A percentile compares a stretch with the other conserved stretches of the same genome.
phyloP scores from a whole-genome alignment of 2,797 vertebrate genomes.

The Steatocranus sp. region DNA sequence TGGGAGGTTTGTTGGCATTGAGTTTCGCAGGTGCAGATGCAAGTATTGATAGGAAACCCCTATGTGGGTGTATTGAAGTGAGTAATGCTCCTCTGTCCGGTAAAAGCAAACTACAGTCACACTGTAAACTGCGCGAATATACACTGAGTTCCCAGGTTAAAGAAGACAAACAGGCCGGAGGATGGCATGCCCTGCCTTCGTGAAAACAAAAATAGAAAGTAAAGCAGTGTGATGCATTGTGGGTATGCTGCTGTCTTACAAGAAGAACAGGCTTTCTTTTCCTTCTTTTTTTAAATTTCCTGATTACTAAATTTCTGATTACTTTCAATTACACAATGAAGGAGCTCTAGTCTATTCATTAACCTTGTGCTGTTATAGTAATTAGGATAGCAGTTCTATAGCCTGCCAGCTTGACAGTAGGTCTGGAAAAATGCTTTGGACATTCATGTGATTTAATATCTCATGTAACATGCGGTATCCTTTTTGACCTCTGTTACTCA shows the following conservation, averaged over 20 bases:
- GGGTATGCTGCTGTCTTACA: not conserved
- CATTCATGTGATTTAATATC: slow-evolving; percentile 7
- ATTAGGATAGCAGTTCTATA: not conserved
- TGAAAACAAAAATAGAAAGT: not conserved
- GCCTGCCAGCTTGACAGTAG: not conserved
- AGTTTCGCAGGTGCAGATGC: not conserved
- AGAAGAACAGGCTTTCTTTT: not conserved
- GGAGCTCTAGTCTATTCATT: not conserved
- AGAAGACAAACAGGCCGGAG: not conserved
- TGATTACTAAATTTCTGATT: not conserved
- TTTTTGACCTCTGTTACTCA: not conserved
- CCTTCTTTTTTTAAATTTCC: not conserved
- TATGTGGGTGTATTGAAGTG: not conserved
- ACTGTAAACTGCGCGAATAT: not conserved
- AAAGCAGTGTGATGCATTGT: not conserved
- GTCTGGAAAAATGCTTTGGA: not conserved
- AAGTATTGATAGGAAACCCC: not conserved
- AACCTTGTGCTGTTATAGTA: not conserved
- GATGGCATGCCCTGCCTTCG: not conserved
- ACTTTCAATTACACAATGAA: not conserved
- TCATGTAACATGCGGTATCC: not conserved
- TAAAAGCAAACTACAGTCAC: not conserved
- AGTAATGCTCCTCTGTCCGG: not conserved
- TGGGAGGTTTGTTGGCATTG: not conserved
- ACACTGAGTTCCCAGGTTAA: not conserved